Conservation (phyloP, 2,888 invertebrate species). For the Dolichomitus sp. region DNA sequence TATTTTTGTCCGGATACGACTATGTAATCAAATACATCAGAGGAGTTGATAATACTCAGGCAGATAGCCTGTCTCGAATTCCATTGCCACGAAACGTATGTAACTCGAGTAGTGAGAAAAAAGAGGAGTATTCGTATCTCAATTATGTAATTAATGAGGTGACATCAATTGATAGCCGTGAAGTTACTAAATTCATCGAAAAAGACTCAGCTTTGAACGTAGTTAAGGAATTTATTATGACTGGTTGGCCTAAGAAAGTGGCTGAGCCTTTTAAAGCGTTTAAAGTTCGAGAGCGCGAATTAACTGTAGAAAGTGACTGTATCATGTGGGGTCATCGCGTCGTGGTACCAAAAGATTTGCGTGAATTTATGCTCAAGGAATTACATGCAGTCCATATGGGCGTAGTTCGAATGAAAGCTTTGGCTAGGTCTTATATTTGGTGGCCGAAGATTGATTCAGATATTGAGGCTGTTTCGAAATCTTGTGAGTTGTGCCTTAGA, state of each 20-base stretch:
- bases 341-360: conserved; percentile 1
- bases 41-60: conserved; percentile 20
- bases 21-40: conserved; percentile 23
- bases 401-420: conserved; percentile 39
- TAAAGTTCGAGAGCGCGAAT: conserved; percentile 23
- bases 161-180: neutral
- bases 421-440: conserved; percentile 25
- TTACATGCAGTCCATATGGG: conserved; percentile 38
- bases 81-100: neutral
- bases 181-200: neutral
- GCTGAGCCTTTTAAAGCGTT: conserved; percentile 7
- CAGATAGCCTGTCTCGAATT: conserved; percentile 36
- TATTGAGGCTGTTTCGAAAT: neutral
- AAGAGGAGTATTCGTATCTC: conserved; percentile 42
- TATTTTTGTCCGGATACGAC: conserved; percentile 26
- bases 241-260: conserved; percentile 11
- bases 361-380: conserved; percentile 29
- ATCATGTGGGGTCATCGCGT: conserved; percentile 25
- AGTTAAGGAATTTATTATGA: conserved; percentile 6
- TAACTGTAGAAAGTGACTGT: conserved; percentile 13
- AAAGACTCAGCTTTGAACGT: conserved; percentile 11
- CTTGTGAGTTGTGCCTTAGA: conserved; percentile 1
- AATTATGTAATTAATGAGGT: conserved; percentile 18
- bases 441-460: conserved; percentile 7
- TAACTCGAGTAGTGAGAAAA: neutral